These are phyloP conservation scores for Apocrypta bakeri DNA, from an alignment of 1,140 invertebrate genomes.

Conservation along the genomic window DNA sequence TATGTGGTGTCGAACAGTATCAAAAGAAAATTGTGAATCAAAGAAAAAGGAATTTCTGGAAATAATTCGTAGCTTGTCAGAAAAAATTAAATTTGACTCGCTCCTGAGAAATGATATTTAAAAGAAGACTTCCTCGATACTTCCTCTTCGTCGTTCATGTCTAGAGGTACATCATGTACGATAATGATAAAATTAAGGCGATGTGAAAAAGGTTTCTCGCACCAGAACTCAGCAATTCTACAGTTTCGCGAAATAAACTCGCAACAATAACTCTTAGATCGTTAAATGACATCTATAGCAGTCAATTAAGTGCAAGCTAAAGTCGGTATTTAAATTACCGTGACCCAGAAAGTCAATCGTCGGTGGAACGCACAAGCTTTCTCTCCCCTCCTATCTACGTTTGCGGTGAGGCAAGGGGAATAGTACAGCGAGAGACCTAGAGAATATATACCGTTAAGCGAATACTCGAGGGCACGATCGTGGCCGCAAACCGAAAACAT, in stretches of 20 bases:
- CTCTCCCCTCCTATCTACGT: not conserved
- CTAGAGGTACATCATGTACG: not conserved
- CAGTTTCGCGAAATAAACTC: not conserved
- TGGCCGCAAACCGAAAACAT: slow-evolving; percentile 41
- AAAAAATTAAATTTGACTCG: not conserved
- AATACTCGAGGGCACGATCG: slow-evolving; percentile 13
- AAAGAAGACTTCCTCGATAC: not conserved
- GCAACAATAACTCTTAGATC: not conserved
- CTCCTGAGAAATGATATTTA: not conserved
- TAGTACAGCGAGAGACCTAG: not conserved
- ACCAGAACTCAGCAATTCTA: not conserved
- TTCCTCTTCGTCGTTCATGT: too few relatives aligned
- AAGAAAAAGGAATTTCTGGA: not conserved
- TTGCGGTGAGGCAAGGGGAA: not conserved
- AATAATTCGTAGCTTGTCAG: not conserved
- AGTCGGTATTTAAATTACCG: slow-evolving; percentile 14
- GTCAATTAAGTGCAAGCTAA: slow-evolving; percentile 2
- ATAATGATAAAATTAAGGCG: too few relatives aligned
- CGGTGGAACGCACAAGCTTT: not conserved
- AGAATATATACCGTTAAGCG: slow-evolving; percentile 15
- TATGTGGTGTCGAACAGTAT: too few relatives aligned
- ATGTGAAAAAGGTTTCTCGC: not conserved
- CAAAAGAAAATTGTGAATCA: not conserved
- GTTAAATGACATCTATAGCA: not conserved
- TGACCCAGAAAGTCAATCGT: slow-evolving; percentile 26